A percentile compares a stretch with the other conserved stretches of the same genome.
Conservation (phyloP, 1,140 invertebrate genomes). For the Cryptotermes secundus region DNA sequence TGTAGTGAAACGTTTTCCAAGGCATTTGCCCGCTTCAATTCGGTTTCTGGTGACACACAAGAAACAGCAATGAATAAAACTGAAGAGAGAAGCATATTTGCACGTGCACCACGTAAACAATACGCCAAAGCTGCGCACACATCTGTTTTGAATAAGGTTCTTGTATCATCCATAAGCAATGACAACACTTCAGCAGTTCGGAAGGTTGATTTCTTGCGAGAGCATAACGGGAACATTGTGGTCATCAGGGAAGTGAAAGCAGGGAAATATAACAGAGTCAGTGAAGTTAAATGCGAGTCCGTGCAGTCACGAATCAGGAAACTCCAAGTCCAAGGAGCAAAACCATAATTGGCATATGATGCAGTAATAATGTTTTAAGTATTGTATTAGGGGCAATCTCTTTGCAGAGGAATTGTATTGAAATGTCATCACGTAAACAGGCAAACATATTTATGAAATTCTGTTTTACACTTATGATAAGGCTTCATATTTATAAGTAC, state of each 20-base stretch:
- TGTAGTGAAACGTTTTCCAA: neutral
- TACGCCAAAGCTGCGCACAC: constrained; percentile 28
- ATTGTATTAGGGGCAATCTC: neutral
- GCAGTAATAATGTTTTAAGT: neutral
- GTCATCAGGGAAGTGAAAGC: constrained; percentile 56
- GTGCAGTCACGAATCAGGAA: constrained; percentile 55
- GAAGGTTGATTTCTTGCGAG: constrained; percentile 34
- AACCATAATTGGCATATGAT: neutral
- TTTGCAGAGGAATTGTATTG: neutral
- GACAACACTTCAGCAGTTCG: constrained; percentile 5
- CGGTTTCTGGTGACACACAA: neutral
- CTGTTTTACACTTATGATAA: neutral
- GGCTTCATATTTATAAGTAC: neutral
- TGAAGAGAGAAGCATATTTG: neutral
- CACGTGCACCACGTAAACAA: neutral
- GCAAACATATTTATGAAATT: neutral
- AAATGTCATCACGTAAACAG: neutral
- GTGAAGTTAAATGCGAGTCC: constrained; percentile 57
- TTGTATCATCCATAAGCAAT: constrained; percentile 21
- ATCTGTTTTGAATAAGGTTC: constrained; percentile 32
- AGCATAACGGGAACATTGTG: constrained; percentile 50
- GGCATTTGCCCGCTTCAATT: constrained; percentile 17
- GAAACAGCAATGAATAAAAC: neutral
- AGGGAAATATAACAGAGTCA: constrained; percentile 53
- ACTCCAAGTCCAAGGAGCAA: constrained; percentile 48